Base-by-base conservation (phyloP, 2,797 vertebrate species). In the Acanthopagrus latus region DNA sequence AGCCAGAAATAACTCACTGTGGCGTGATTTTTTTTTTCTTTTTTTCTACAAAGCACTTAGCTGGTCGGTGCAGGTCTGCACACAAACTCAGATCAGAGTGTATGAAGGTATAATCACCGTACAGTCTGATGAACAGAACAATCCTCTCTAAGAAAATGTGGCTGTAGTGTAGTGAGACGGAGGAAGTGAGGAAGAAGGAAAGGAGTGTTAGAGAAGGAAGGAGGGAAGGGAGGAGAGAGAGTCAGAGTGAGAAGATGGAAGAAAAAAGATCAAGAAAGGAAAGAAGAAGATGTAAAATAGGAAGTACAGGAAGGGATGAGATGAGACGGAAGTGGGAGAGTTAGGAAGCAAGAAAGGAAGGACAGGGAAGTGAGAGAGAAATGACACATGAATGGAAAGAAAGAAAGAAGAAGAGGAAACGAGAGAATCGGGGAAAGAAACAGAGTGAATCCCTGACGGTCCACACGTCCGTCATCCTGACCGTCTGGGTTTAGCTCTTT, bases 1-100 rank as follows among this genome's bases (percentile, higher is more conserved):
- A 94, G 87, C 88, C 86, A 91, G 92, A 94, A 90, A 93, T 93
- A 95, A 94, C 90, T 88, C 78, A 82, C 87, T 77, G 83, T 92
- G 93, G 89, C 89, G 89, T 93, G 90, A 92, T 93, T 91, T 87
- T 76, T 69, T 69, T n/a, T n/a, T n/a, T n/a, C n/a, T 76, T n/a
- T n/a, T n/a, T 75, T 64, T 51, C 78, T 69, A 71, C 74, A 83
- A 83, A 87, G 87, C 90, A 91, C 89, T 92, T 91, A 91, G 90
- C 75, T 71, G 76, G 76, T 76, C 81, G 80, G 77, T 73, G 79
- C 57, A 67, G 63, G 76, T 44, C 76, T 76, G 5, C 73, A 58
- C 86, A 88, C 73, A 83, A 75, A 83, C 74, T 75, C 74, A 83
- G 72, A 84, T 81, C 58, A 86, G 64, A 81, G 44, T 71, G 78